A percentile compares a stretch with the other conserved stretches of the same genome.
Evolutionary conservation across 2,888 invertebrate species (phyloP).

Genomic region (Trichogramma evanescens): DNA sequence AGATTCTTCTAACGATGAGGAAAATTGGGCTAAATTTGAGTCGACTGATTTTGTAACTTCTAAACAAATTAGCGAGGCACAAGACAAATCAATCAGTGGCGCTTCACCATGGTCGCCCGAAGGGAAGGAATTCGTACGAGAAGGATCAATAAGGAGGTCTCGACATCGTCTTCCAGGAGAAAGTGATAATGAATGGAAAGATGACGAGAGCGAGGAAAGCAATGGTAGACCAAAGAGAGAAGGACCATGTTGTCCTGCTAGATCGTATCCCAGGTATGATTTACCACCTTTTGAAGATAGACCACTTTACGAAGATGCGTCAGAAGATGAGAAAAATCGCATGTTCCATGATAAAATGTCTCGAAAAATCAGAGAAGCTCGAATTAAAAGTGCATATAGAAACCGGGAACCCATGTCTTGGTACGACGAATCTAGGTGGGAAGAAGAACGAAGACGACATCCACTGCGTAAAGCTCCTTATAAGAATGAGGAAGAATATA

Average conservation of each 20-base stretch:
- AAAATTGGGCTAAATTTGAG: constrained; percentile 46
- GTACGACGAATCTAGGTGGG: constrained; percentile 64
- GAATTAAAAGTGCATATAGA: constrained; percentile 50
- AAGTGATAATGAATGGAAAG: constrained; percentile 45
- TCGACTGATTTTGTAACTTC: constrained; percentile 37
- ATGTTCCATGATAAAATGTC: constrained; percentile 36
- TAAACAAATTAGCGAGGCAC: constrained; percentile 37
- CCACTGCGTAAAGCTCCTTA: constrained; percentile 35
- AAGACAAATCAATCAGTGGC: constrained; percentile 36
- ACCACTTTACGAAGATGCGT: constrained; percentile 33
- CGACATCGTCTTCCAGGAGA: constrained; percentile 45
- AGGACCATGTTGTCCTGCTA: constrained; percentile 40
- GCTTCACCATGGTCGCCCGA: constrained; percentile 76
- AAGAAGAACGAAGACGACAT: constrained; percentile 37
- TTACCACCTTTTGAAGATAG: constrained; percentile 31
- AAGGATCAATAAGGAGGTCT: constrained; percentile 27
- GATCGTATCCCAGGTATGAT: constrained; percentile 31
- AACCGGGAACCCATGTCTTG: constrained; percentile 73
- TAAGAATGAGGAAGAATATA: constrained; percentile 41
- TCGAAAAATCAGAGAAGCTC: constrained; percentile 36
- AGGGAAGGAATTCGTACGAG: constrained; percentile 57
- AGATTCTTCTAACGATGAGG: constrained; percentile 36
- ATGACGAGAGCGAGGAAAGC: constrained; percentile 45
- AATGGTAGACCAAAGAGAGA: constrained; percentile 43
- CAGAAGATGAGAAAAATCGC: constrained; percentile 35